Conservation (phyloP, 2,888 invertebrate genomes). For the Melinopterus prodromus region DNA sequence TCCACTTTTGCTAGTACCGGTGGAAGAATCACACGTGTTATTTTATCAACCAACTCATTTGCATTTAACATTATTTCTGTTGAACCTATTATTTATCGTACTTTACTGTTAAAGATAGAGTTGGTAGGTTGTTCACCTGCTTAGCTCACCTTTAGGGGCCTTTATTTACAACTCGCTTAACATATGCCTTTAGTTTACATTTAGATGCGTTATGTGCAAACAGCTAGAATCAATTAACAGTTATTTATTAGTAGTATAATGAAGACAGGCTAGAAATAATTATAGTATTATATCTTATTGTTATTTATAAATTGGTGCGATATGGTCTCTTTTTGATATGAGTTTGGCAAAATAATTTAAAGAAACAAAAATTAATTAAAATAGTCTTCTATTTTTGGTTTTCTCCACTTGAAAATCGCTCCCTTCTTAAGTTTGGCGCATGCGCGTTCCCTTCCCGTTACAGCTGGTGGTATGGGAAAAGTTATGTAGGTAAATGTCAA, state of each 20-base stretch:
- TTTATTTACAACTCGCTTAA: neutral
- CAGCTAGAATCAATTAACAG: neutral
- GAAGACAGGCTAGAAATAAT: no score
- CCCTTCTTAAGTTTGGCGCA: neutral
- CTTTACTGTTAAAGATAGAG: constrained; percentile 8
- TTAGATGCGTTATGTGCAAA: neutral
- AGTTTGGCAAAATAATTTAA: neutral
- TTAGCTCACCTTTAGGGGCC: neutral
- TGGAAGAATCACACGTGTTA: neutral
- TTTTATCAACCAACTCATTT: constrained; percentile 5
- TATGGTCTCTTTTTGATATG: neutral
- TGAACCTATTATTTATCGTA: constrained; percentile 6
- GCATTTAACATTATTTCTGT: neutral
- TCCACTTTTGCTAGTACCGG: neutral
- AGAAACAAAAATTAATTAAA: constrained; percentile 10
- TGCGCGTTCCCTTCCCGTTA: constrained; percentile 4
- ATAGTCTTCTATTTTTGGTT: neutral
- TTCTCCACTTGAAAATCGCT: neutral
- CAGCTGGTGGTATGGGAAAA: constrained; percentile 15
- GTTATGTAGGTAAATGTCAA: constrained; percentile 26
- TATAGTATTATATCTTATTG: neutral
- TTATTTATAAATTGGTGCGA: neutral
- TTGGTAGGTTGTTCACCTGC: neutral
- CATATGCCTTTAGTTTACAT: neutral
- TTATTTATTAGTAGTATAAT: neutral